A percentile compares a stretch with the other conserved stretches of the same genome.
These are phyloP conservation scores for Thamnaconus septentrionalis DNA, from an alignment of 2,113 vertebrate genomes.

Conservation along the genomic window DNA sequence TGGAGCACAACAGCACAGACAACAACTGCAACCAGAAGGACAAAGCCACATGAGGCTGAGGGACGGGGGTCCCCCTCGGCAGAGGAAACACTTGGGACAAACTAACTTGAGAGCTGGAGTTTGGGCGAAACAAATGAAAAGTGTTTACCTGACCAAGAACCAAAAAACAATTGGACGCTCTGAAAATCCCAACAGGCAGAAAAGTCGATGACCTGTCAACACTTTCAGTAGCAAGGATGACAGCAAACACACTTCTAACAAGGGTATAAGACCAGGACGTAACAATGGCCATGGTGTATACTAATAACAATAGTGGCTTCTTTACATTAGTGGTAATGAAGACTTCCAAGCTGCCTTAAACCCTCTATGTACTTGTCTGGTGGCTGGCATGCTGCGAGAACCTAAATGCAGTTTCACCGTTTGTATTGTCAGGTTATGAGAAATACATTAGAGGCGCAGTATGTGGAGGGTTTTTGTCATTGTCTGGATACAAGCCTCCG, in stretches of 20 bases:
- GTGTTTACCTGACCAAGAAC: constrained; percentile 59
- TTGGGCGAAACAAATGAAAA: constrained; percentile 31
- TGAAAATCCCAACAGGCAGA: constrained; percentile 51
- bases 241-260: constrained; percentile 48
- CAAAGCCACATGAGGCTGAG: constrained; percentile 79
- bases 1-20: constrained; percentile 81
- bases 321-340: constrained; percentile 45
- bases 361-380: constrained; percentile 82
- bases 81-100: constrained; percentile 43
- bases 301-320: constrained; percentile 45
- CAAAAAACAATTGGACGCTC: constrained; percentile 53
- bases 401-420: constrained; percentile 23
- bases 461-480: constrained; percentile 77
- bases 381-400: constrained; percentile 28
- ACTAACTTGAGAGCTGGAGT: constrained; percentile 42
- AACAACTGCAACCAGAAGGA: constrained; percentile 85
- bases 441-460: constrained; percentile 30
- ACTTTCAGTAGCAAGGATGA: constrained; percentile 60
- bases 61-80: constrained; percentile 19
- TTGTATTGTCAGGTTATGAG: constrained; percentile 11
- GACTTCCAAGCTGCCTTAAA: constrained; percentile 93
- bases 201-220: constrained; percentile 52
- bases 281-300: constrained; percentile 45
- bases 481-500: constrained; percentile 66
- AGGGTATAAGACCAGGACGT: constrained; percentile 44